Conservation (phyloP, 2,888 invertebrate species). For the Epirrita christyi region DNA sequence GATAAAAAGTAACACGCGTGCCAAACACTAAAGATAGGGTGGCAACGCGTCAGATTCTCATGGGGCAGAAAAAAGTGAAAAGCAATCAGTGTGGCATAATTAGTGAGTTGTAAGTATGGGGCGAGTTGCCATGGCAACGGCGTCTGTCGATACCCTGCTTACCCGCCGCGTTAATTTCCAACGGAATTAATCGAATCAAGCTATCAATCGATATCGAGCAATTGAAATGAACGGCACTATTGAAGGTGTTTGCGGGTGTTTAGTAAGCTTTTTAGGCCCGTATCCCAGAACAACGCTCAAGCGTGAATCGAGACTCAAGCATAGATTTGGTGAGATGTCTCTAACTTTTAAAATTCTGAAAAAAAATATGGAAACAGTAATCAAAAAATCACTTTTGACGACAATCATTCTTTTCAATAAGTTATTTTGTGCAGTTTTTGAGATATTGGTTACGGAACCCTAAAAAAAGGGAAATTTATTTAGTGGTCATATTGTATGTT, state of each 20-base stretch:
- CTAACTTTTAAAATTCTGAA: too few species aligned
- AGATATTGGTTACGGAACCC: too few species aligned
- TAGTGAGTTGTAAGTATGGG: conserved; percentile 84
- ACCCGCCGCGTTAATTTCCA: conserved; percentile 80
- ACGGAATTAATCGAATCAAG: conserved; percentile 81
- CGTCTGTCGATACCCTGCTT: conserved; percentile 79
- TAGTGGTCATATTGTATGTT: too few species aligned
- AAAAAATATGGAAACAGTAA: too few species aligned
- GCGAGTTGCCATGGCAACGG: conserved; percentile 78
- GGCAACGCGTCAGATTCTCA: conserved; percentile 72
- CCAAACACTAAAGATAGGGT: conserved; percentile 74
- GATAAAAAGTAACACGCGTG: conserved; percentile 55
- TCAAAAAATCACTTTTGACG: too few species aligned
- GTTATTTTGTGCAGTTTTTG: too few species aligned
- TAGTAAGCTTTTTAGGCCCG: conserved; percentile 16
- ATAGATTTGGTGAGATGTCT: too few species aligned
- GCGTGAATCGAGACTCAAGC: too few species aligned
- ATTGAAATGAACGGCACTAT: conserved; percentile 59
- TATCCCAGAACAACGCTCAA: too few species aligned
- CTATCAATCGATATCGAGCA: conserved; percentile 68
- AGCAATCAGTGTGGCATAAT: conserved; percentile 85
- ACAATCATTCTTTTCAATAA: too few species aligned
- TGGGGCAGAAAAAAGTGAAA: conserved; percentile 82
- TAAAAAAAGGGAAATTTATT: too few species aligned
- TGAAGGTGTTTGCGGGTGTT: conserved; percentile 23